Evolutionary conservation across 2,888 invertebrate genomes (phyloP).

Genomic region (Phaonia tiefii): DNA sequence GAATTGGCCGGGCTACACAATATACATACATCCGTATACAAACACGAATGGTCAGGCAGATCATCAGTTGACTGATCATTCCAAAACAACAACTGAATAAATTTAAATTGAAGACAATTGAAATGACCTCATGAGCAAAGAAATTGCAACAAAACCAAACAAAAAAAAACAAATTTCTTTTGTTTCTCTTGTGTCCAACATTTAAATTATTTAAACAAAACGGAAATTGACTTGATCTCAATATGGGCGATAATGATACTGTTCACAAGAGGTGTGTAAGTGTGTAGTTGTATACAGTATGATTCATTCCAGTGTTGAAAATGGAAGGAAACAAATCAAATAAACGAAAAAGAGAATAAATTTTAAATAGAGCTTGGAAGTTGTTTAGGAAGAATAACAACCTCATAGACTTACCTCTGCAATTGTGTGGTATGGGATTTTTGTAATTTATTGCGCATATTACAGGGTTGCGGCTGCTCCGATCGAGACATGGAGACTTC

Average conservation of each 20-base stretch:
- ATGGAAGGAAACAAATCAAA: slow-evolving; percentile 23
- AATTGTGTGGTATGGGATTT: slow-evolving; percentile 85
- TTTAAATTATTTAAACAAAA: slow-evolving; percentile 53
- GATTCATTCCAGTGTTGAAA: slow-evolving; percentile 32
- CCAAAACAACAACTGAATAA: slow-evolving; percentile 68
- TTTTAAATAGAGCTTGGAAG: neutral
- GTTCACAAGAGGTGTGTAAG: neutral
- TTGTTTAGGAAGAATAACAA: neutral
- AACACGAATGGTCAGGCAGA: no score
- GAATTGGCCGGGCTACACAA: no score
- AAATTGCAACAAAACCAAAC: slow-evolving; percentile 53
- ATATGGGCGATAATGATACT: neutral
- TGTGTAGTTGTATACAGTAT: slow-evolving; percentile 11
- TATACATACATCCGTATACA: no score
- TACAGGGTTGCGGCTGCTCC: slow-evolving; percentile 87
- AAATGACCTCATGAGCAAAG: slow-evolving; percentile 76
- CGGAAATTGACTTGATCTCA: slow-evolving; percentile 61
- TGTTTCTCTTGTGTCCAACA: slow-evolving; percentile 29
- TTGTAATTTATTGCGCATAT: slow-evolving; percentile 93
- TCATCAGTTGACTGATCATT: no score
- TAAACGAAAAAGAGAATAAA: slow-evolving; percentile 1
- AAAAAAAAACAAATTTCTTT: slow-evolving; percentile 42
- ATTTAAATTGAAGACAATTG: slow-evolving; percentile 79
- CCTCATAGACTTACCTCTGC: slow-evolving; percentile 81
- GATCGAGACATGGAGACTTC: slow-evolving; percentile 93